Conservation (phyloP, 2,113 vertebrate genomes). For the Nycticebus coucang region DNA sequence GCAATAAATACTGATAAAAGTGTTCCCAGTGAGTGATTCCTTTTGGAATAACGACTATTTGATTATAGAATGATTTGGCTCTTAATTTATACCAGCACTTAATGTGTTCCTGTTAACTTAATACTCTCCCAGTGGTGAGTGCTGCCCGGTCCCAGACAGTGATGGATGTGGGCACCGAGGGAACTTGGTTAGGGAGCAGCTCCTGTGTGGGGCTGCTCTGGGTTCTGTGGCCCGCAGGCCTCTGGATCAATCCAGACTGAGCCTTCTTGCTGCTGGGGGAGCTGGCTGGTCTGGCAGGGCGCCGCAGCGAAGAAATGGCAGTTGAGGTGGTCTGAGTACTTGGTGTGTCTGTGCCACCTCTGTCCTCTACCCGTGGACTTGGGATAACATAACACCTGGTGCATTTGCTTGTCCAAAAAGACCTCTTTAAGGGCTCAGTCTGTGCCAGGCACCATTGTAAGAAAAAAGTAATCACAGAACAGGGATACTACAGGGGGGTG, state of each 20-base stretch:
- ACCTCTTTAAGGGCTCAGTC: not conserved
- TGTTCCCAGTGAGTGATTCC: conserved; percentile 57
- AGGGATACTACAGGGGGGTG: not conserved
- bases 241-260: not conserved
- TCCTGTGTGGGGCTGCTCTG: not conserved
- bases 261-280: not conserved
- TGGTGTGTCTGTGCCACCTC: fast-evolving
- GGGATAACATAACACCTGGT: fast-evolving
- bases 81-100: conserved; percentile 71
- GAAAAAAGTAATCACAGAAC: not conserved
- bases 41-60: conserved; percentile 71
- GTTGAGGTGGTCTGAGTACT: not conserved
- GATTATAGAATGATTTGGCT: conserved; percentile 73
- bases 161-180: not conserved
- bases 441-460: not conserved
- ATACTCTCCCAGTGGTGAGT: conserved; percentile 22
- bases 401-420: not conserved
- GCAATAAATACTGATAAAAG: conserved; percentile 73
- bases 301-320: too few relatives aligned
- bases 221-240: not conserved
- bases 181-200: not conserved
- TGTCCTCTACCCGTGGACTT: not conserved
- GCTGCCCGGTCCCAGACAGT: not conserved
- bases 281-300: not conserved
- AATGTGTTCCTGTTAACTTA: conserved; percentile 61